Evolutionary conservation across 2,888 invertebrate species (phyloP).

Genomic region (Xylota sylvarum): DNA sequence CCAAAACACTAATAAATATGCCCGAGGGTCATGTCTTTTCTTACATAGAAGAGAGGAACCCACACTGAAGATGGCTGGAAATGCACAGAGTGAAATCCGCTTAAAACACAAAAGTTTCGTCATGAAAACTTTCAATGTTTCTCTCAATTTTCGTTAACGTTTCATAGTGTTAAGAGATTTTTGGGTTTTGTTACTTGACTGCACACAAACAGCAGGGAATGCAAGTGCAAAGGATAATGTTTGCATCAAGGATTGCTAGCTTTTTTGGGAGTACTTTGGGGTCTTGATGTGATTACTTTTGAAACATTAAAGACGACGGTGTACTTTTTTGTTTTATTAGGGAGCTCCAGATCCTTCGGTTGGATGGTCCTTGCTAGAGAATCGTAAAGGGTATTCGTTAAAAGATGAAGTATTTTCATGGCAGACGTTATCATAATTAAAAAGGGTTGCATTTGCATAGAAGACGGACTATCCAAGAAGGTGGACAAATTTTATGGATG

Average conservation of each 20-base stretch:
- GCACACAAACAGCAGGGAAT: neutral
- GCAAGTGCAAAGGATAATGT: neutral
- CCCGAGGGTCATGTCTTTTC: constrained; percentile 4
- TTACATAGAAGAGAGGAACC: neutral
- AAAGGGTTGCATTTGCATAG: too few species aligned
- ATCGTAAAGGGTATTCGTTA: too few species aligned
- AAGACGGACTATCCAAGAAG: too few species aligned
- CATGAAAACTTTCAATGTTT: constrained; percentile 29
- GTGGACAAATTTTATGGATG: too few species aligned
- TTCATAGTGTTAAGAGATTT: neutral
- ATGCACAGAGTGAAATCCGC: constrained; percentile 26
- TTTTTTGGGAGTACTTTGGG: neutral
- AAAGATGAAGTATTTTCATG: too few species aligned
- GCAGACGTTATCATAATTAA: too few species aligned
- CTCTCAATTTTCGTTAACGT: neutral
- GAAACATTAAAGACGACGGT: neutral
- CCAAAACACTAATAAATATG: constrained; percentile 34
- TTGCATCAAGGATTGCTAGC: neutral
- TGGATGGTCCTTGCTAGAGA: too few species aligned
- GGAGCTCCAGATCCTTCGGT: too few species aligned
- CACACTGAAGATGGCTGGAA: neutral
- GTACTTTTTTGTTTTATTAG: neutral
- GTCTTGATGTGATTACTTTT: neutral
- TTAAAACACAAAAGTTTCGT: constrained; percentile 16
- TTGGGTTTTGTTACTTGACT: neutral